Conservation (phyloP, 2,113 vertebrate species). For the Macrotus californicus region DNA sequence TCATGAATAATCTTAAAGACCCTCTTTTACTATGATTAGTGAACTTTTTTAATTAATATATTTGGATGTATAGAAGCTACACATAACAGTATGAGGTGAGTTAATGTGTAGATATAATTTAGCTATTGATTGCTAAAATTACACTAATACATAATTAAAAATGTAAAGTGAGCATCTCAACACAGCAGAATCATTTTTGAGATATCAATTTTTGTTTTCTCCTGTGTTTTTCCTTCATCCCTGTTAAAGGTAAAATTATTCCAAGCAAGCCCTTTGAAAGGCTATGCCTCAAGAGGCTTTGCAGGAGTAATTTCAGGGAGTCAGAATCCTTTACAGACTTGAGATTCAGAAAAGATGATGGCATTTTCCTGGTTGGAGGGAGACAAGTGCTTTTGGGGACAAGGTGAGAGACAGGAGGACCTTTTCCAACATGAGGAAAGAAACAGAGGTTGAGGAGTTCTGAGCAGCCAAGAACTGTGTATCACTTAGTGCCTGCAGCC, state of each 20-base stretch:
- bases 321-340: background rate
- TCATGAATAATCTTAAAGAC: background rate
- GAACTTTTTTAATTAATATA: conserved; percentile 19
- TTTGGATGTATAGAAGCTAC: background rate
- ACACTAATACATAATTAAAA: background rate
- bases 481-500: background rate
- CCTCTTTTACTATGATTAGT: background rate
- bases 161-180: background rate
- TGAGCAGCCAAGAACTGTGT: background rate
- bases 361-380: background rate
- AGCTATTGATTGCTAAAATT: background rate
- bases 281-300: background rate
- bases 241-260: background rate
- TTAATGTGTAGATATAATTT: background rate
- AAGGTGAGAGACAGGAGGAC: background rate
- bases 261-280: background rate
- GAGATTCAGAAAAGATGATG: background rate
- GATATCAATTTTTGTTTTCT: background rate
- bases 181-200: background rate
- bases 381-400: background rate
- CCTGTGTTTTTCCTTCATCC: background rate
- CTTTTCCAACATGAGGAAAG: background rate
- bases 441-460: background rate
- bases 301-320: background rate
- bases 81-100: background rate